These are phyloP conservation scores for Lasioglossum zephyrum DNA, from an alignment of 2,888 invertebrate genomes.

Conservation along the genomic window DNA sequence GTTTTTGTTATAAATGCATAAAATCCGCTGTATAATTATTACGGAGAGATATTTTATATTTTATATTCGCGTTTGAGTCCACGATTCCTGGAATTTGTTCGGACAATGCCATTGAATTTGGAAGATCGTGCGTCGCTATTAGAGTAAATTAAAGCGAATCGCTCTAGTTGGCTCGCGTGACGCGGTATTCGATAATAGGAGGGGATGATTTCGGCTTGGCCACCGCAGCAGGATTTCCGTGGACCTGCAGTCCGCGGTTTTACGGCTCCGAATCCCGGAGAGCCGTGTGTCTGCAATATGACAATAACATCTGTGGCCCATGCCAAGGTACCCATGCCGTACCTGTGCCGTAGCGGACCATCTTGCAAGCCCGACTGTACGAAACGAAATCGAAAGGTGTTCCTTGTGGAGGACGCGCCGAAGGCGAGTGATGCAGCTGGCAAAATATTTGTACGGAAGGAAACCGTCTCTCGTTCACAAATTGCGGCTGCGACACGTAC, in stretches of 20 bases:
- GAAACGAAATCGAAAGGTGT: conserved; percentile 72
- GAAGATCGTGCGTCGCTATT: background rate
- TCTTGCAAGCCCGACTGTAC: conserved; percentile 74
- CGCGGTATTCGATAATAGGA: conserved; percentile 61
- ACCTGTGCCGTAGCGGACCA: conserved; percentile 67
- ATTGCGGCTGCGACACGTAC: conserved; percentile 7
- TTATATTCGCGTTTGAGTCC: background rate
- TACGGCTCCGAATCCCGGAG: conserved; percentile 58
- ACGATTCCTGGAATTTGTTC: background rate
- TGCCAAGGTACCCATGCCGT: conserved; percentile 62
- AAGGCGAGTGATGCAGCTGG: conserved; percentile 67
- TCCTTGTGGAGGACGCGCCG: conserved; percentile 37
- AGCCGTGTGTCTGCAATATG: conserved; percentile 80
- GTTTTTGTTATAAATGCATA: no score
- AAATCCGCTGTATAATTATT: no score
- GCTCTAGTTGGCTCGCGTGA: conserved; percentile 57
- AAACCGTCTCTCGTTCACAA: conserved; percentile 37
- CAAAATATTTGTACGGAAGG: conserved; percentile 67
- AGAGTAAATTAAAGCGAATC: conserved; percentile 11
- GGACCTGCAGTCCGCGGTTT: conserved; percentile 70
- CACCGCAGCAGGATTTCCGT: conserved; percentile 56
- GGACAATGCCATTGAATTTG: background rate
- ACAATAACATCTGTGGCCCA: conserved; percentile 82
- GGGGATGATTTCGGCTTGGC: conserved; percentile 21
- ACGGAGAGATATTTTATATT: no score